Evolutionary conservation across 1,140 invertebrate species (phyloP).

Genomic region (Sweltsa coloradensis): DNA sequence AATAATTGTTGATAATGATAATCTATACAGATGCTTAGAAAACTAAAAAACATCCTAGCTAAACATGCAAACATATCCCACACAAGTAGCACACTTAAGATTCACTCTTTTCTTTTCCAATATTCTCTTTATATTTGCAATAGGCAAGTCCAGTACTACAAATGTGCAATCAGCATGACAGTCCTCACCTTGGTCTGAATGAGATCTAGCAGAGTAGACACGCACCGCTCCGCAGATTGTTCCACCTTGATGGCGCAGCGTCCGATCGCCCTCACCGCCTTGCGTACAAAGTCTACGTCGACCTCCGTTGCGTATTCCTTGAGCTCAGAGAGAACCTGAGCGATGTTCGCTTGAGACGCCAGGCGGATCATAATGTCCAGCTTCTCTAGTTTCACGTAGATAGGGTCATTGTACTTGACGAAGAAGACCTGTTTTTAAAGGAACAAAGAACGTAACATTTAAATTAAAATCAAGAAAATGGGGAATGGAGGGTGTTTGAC

Average conservation of each 20-base stretch:
- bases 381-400: slow-evolving; percentile 99
- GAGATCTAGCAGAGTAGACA: slow-evolving; percentile 94
- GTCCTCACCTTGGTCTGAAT: slow-evolving; percentile 96
- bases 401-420: slow-evolving; percentile 99
- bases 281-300: slow-evolving; percentile 99
- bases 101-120: no score
- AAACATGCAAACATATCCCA: no score
- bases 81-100: no score
- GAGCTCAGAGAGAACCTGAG: slow-evolving; percentile 94
- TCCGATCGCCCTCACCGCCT: slow-evolving; percentile 95
- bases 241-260: slow-evolving; percentile 99
- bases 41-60: no score
- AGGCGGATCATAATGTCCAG: slow-evolving; percentile 99
- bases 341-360: slow-evolving; percentile 95
- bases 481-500: no score
- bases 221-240: slow-evolving; percentile 94
- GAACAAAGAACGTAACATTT: no score
- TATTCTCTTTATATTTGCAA: not conserved
- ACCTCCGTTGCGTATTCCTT: slow-evolving; percentile 99
- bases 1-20: no score
- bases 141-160: not conserved
- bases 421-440: no score
- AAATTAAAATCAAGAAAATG: no score
- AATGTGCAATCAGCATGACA: not conserved
- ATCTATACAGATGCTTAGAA: no score